Evolutionary conservation across 2,888 invertebrate species (phyloP), one percentile per base, ranked within the genome.

Genomic region (Drosophila anomelani): DNA sequence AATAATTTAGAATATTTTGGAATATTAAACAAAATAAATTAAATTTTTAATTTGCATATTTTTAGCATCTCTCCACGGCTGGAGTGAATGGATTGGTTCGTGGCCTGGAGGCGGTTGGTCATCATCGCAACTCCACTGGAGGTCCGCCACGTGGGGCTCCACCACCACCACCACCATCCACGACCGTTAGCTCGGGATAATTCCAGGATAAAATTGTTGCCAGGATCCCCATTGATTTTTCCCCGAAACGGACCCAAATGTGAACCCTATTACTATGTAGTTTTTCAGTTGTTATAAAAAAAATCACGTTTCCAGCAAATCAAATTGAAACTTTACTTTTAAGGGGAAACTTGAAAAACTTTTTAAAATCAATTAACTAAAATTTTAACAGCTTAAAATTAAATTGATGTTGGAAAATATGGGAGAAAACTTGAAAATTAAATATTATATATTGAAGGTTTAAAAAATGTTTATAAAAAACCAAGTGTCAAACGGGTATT

Each of bases 111-210:
- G 20, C 20, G 3, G 15, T 6, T 0, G 67, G 67, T 20, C 67
- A 67, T 13, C 54, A 67, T 54, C 54, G 39, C 46, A 67, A 67
- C 67, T 8, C 3, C n/a, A 67, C 67, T 12, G 62, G 54, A 3
- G 23, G 46, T 3, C 67, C 64, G 5, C 64, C 67, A 9, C 46
- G 67, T 5, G 32, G 54, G 1, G 67, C 20, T 10, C 43, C 63
- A 2, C 72, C 80, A 0, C 85, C 82, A 6, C 64, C 69, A 6
- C 64, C 69, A 6, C 75, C 68, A n/a, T 71, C 23, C 51, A 69
- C 70, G n/a, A 46, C 69, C 5, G 58, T 26, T 4, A 57, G 69
- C 15, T 53, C 26, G 1, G 41, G 38, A 10, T 46, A 39, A 17
- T 4, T 2, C 2, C 20, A 23, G n/a, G 20, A 41, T 20, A 9